Evolutionary conservation across 2,113 vertebrate species (phyloP).

Genomic region (Hydrolagus affinis): DNA sequence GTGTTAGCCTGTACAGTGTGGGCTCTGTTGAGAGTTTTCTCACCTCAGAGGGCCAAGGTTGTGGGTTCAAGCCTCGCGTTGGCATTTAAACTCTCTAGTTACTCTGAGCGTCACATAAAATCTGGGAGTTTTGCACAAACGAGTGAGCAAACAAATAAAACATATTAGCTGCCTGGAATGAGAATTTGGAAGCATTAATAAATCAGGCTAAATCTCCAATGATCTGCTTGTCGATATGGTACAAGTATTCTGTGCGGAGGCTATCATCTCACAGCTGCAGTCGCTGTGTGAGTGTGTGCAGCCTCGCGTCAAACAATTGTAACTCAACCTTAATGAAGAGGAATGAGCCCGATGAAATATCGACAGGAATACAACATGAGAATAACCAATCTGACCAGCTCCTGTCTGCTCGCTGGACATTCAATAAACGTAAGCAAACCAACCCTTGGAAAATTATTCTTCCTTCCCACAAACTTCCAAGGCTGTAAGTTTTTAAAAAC

Average conservation of each 20-base stretch:
- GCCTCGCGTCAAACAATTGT: not conserved
- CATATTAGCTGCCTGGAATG: not conserved
- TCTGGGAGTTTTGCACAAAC: no score
- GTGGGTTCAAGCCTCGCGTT: no score
- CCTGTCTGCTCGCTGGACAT: no score
- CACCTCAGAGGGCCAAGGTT: no score
- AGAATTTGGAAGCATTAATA: not conserved
- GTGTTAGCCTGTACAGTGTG: no score
- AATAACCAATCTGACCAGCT: not conserved
- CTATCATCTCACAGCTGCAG: not conserved
- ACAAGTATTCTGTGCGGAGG: not conserved
- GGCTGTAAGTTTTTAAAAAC: not conserved
- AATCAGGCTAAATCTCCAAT: not conserved
- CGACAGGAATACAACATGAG: not conserved
- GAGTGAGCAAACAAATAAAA: not conserved
- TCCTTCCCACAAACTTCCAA: not conserved
- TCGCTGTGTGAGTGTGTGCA: not conserved
- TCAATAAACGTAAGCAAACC: not conserved
- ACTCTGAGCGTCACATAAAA: not conserved
- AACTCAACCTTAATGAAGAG: not conserved
- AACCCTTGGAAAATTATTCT: not conserved
- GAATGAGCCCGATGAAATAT: constrained; percentile 10
- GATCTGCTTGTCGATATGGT: constrained; percentile 8
- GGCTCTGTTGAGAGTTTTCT: no score
- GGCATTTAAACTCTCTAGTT: not conserved